A percentile compares a stretch with the other conserved stretches of the same genome.
These are phyloP conservation scores for Epinephelus coioides DNA, from an alignment of 2,797 vertebrate genomes.

Conservation along the genomic window DNA sequence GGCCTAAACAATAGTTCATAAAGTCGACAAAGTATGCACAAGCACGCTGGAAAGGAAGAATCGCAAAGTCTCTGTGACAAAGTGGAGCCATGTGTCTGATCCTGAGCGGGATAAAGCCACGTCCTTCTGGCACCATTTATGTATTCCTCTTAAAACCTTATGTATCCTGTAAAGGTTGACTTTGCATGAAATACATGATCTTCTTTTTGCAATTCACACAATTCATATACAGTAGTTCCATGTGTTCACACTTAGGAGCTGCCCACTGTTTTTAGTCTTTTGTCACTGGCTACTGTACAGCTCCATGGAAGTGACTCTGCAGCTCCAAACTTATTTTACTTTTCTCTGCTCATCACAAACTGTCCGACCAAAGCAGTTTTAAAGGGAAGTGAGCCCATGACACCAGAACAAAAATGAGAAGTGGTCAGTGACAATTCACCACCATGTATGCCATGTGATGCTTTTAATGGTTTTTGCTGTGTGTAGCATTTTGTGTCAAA, in stretches of 20 bases:
- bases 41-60: not conserved
- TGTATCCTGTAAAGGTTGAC: not conserved
- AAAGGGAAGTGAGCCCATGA: conserved; percentile 26
- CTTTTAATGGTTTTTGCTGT: not conserved
- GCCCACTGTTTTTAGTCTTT: not conserved
- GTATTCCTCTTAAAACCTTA: not conserved
- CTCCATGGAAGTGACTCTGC: not conserved
- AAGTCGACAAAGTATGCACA: conserved; percentile 5
- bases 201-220: not conserved
- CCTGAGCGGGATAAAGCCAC: not conserved
- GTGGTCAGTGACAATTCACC: not conserved
- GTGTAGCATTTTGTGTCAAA: not conserved
- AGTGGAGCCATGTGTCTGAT: conserved; percentile 7
- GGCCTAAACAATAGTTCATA: conserved; percentile 25
- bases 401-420: not conserved
- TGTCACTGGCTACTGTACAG: not conserved
- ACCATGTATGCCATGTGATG: not conserved
- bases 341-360: not conserved
- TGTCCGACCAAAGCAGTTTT: not conserved
- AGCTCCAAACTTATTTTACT: not conserved
- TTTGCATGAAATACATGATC: not conserved
- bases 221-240: not conserved
- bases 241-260: not conserved
- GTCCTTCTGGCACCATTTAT: conserved; percentile 4
- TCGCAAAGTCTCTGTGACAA: not conserved